These are phyloP conservation scores for Poecilia gillii DNA, from an alignment of 2,797 vertebrate genomes.

Conservation along the genomic window DNA sequence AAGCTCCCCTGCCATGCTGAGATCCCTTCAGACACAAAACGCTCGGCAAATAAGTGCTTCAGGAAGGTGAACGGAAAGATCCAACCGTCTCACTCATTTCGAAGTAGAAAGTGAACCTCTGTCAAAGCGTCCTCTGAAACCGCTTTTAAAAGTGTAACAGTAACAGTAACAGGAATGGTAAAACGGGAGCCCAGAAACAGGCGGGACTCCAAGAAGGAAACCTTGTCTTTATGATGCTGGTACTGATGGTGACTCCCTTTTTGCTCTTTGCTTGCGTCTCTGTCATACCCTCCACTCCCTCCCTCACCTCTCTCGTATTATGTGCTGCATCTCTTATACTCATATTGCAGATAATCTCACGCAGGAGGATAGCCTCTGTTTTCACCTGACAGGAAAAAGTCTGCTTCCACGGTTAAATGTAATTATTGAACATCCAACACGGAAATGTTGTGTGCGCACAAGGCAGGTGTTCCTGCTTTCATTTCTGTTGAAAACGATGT, in stretches of 20 bases:
- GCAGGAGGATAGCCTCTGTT: constrained; percentile 40
- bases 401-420: neutral
- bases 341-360: constrained; percentile 48
- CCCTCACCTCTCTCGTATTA: constrained; percentile 56
- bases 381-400: constrained; percentile 36
- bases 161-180: neutral
- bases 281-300: constrained; percentile 65
- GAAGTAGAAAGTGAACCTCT: constrained; percentile 7
- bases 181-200: neutral
- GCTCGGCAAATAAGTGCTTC: constrained; percentile 21
- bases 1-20: constrained; percentile 65
- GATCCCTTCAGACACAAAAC: constrained; percentile 17
- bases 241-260: constrained; percentile 35
- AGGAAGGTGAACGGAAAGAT: constrained; percentile 40
- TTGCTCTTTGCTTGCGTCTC: constrained; percentile 42
- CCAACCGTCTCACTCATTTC: constrained; percentile 52
- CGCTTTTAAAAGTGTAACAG: constrained; percentile 17
- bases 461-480: neutral
- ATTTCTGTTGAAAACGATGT: neutral
- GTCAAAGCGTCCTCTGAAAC: constrained; percentile 46
- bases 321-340: constrained; percentile 59
- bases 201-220: constrained; percentile 5
- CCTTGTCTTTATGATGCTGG: constrained; percentile 28
- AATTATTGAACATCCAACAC: neutral
- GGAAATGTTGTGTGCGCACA: neutral